A percentile compares a stretch with the other conserved stretches of the same genome.
These are phyloP conservation scores for Channa argus DNA, from an alignment of 2,113 vertebrate genomes.

Conservation along the genomic window DNA sequence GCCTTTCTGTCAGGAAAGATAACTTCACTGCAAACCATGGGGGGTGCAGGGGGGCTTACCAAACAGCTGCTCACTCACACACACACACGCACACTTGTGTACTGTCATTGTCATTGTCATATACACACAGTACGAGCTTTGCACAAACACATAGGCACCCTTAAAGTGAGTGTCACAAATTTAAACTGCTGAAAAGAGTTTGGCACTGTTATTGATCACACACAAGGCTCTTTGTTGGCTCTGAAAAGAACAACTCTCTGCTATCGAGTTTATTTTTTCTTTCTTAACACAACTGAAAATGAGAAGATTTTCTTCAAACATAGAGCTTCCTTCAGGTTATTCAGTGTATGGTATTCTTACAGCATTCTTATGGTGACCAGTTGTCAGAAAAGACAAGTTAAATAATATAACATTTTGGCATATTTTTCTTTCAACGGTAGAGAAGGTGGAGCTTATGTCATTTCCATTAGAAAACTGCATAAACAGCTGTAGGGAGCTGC, in stretches of 20 bases:
- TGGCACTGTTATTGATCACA: conserved; percentile 42
- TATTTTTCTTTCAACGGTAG: too few relatives aligned
- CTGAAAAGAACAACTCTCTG: conserved; percentile 10
- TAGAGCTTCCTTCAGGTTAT: too few relatives aligned
- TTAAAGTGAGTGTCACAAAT: neutral
- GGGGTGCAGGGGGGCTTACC: conserved; percentile 18
- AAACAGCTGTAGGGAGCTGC: too few relatives aligned
- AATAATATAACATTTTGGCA: too few relatives aligned
- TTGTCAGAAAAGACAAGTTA: too few relatives aligned
- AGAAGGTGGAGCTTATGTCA: too few relatives aligned
- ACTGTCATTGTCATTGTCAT: too few relatives aligned
- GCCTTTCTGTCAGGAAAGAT: conserved; percentile 52
- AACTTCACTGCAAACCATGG: conserved; percentile 39
- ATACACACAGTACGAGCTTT: neutral
- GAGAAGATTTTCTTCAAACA: neutral
- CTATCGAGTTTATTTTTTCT: conserved; percentile 1
- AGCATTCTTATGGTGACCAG: too few relatives aligned
- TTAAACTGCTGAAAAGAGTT: conserved; percentile 1
- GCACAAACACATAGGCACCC: neutral
- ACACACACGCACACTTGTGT: neutral
- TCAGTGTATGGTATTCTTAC: too few relatives aligned
- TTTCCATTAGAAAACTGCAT: too few relatives aligned
- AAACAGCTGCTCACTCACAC: conserved; percentile 8
- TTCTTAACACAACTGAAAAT: neutral
- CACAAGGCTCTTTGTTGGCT: conserved; percentile 12